Evolutionary conservation across 2,888 invertebrate species (phyloP).

Genomic region (Pristionchus entomophagus): DNA sequence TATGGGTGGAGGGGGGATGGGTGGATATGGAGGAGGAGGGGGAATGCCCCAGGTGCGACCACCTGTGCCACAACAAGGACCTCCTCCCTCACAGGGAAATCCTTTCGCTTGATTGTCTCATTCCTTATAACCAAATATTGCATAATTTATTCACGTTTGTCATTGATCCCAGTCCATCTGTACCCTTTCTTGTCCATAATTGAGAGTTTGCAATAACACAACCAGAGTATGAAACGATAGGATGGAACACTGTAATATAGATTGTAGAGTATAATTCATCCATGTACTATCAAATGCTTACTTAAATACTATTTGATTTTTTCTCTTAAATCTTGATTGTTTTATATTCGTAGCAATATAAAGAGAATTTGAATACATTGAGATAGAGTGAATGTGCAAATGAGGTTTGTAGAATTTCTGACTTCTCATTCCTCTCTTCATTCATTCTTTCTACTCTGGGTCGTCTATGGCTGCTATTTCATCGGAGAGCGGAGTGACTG

Average conservation of each 20-base stretch:
- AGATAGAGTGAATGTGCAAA: too few relatives aligned
- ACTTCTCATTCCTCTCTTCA: too few relatives aligned
- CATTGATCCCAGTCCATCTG: not conserved
- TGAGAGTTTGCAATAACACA: slow-evolving; percentile 2
- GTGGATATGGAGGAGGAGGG: slow-evolving; percentile 12
- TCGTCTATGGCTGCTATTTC: slow-evolving; percentile 5
- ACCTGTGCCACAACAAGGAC: not conserved
- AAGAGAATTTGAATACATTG: too few relatives aligned
- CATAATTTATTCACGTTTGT: slow-evolving; percentile 40
- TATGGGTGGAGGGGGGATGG: not conserved
- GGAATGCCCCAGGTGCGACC: slow-evolving; percentile 33
- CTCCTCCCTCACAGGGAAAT: slow-evolving; percentile 16
- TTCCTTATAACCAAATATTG: slow-evolving; percentile 4
- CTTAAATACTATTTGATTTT: not conserved
- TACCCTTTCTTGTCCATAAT: not conserved
- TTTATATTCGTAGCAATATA: too few relatives aligned
- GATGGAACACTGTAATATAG: not conserved
- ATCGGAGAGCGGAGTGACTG: not conserved
- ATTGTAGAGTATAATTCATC: slow-evolving; percentile 5
- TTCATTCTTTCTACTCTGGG: not conserved
- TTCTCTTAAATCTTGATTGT: too few relatives aligned
- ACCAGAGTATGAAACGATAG: slow-evolving; percentile 10
- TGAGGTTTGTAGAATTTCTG: too few relatives aligned
- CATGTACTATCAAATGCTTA: not conserved
- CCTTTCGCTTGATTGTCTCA: not conserved